A percentile compares a stretch with the other conserved stretches of the same genome.
phyloP scores from a whole-genome alignment of 1,140 invertebrate genomes.

The Hyles vespertilio region DNA sequence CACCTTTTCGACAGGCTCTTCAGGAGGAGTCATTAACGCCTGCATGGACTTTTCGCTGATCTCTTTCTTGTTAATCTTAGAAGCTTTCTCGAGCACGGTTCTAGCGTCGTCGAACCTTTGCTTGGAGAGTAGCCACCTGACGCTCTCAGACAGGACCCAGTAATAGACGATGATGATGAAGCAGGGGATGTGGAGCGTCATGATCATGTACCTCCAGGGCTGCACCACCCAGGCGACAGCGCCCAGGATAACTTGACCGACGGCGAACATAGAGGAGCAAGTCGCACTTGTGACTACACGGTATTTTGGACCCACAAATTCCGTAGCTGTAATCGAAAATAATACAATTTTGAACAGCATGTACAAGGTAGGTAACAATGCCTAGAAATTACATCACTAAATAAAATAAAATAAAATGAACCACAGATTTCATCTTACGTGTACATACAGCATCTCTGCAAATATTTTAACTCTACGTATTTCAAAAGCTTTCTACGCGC shows the following conservation, averaged over 20 bases:
- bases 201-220: constrained; percentile 83
- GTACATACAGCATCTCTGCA: too few species aligned
- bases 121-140: constrained; percentile 85
- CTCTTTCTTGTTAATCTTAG: constrained; percentile 80
- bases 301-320: constrained; percentile 84
- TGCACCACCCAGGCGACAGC: constrained; percentile 80
- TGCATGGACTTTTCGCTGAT: constrained; percentile 77
- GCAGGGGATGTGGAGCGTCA: constrained; percentile 81
- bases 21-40: constrained; percentile 40
- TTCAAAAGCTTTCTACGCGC: too few species aligned
- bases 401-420: too few species aligned
- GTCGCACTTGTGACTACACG: constrained; percentile 83
- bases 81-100: constrained; percentile 77
- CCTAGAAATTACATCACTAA: too few species aligned
- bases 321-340: constrained; percentile 78
- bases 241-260: constrained; percentile 83
- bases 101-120: constrained; percentile 80
- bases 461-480: too few species aligned
- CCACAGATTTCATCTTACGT: too few species aligned
- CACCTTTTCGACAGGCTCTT: neutral
- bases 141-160: constrained; percentile 79
- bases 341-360: too few species aligned
- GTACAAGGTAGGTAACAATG: too few species aligned
- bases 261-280: constrained; percentile 81
- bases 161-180: constrained; percentile 80